Percentiles rank a stretch among this genome's conserved stretches.
phyloP scores from a whole-genome alignment of 2,797 vertebrate genomes.

The Dipus sagitta region DNA sequence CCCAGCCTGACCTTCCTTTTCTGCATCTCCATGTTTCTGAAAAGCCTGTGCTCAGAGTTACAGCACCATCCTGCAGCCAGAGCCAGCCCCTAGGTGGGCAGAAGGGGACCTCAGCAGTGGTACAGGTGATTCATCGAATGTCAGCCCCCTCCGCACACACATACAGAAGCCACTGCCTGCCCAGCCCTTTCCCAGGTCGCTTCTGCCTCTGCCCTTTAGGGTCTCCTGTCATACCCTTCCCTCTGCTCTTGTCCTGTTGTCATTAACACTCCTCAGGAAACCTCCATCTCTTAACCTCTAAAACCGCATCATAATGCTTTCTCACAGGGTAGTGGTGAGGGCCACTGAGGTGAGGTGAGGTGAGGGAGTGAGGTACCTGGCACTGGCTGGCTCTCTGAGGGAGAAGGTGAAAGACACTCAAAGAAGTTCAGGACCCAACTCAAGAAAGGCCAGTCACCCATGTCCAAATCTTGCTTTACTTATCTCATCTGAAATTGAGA shows the following conservation, averaged over 20 bases:
- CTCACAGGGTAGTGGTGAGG: background rate
- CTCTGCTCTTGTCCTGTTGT: background rate
- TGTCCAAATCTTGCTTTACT: background rate
- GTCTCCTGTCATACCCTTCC: background rate
- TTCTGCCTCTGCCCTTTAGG: background rate
- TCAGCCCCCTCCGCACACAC: background rate
- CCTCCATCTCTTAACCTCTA: background rate
- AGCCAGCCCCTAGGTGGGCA: too few relatives aligned
- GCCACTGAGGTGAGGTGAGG: background rate
- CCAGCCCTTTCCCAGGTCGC: background rate
- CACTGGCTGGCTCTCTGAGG: background rate
- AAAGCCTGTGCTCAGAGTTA: background rate
- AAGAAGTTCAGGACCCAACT: background rate
- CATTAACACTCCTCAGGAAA: conserved; percentile 1
- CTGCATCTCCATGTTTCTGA: background rate
- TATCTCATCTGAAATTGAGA: background rate
- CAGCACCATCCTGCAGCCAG: fast-evolving
- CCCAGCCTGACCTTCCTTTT: background rate
- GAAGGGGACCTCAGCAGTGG: too few relatives aligned
- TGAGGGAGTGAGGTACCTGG: background rate
- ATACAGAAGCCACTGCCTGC: background rate
- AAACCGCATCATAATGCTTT: background rate
- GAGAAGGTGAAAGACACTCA: background rate
- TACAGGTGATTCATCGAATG: too few relatives aligned
- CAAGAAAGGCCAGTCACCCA: background rate